A percentile compares a stretch with the other conserved stretches of the same genome.
phyloP scores from a whole-genome alignment of 1,140 invertebrate genomes.

The Parasteatoda tepidariorum region DNA sequence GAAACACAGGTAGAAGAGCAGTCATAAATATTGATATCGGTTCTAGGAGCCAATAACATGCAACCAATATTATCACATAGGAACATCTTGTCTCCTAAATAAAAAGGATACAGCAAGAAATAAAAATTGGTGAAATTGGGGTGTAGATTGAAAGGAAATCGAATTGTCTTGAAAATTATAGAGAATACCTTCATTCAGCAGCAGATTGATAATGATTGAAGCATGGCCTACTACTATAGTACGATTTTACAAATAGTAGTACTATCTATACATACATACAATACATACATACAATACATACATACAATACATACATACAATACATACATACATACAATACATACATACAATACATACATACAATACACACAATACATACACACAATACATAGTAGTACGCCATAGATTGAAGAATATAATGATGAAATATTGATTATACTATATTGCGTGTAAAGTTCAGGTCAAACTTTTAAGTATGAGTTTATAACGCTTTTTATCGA shows the following conservation, averaged over 20 bases:
- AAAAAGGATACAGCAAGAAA: neutral
- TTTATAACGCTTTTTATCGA: no score
- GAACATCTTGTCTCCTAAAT: constrained; percentile 73
- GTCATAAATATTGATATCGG: constrained; percentile 71
- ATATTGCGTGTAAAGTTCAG: no score
- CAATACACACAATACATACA: no score
- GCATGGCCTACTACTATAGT: neutral
- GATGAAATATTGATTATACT: no score
- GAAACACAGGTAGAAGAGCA: constrained; percentile 69
- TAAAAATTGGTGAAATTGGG: neutral
- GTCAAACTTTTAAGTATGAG: no score
- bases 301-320: no score
- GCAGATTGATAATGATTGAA: no score
- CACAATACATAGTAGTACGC: no score
- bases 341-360: no score
- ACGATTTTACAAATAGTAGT: neutral
- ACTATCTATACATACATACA: neutral
- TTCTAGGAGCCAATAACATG: constrained; percentile 70
- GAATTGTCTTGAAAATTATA: neutral
- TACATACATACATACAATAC: no score
- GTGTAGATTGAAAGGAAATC: neutral
- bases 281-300: neutral
- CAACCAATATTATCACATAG: constrained; percentile 67
- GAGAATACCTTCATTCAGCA: no score
- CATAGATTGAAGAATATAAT: no score